A percentile compares a stretch with the other conserved stretches of the same genome.
These are phyloP conservation scores for Rosalia funebris DNA, from an alignment of 2,888 invertebrate genomes.

Conservation along the genomic window DNA sequence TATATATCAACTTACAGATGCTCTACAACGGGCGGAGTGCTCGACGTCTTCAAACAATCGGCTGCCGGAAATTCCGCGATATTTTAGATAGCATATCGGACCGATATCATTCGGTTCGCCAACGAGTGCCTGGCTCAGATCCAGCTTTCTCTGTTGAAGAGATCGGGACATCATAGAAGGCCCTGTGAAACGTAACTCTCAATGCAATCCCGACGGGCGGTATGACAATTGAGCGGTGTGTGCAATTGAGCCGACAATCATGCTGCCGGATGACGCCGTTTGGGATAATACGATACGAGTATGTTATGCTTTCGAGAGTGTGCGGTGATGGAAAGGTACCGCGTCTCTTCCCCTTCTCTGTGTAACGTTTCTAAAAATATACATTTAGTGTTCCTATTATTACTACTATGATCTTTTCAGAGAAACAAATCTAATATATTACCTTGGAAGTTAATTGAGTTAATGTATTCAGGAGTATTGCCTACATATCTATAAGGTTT, in stretches of 20 bases:
- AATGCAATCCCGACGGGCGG: constrained; percentile 37
- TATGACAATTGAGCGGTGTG: constrained; percentile 43
- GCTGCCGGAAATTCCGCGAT: constrained; percentile 10
- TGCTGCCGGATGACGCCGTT: constrained; percentile 15
- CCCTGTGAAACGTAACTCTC: constrained; percentile 29
- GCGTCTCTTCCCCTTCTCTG: neutral
- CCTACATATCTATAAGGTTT: no score
- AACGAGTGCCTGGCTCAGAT: constrained; percentile 24
- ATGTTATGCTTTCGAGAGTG: neutral
- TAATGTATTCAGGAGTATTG: no score
- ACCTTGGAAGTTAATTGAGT: no score
- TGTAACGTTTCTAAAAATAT: no score
- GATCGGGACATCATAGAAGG: constrained; percentile 17
- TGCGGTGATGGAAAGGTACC: no score
- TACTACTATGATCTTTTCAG: no score
- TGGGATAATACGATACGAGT: constrained; percentile 24
- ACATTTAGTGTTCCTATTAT: no score
- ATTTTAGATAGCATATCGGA: constrained; percentile 28
- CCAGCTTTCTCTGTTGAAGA: constrained; percentile 4
- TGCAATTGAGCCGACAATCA: constrained; percentile 44
- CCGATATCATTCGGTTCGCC: constrained; percentile 21
- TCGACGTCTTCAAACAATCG: constrained; percentile 28
- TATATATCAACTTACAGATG: constrained; percentile 21
- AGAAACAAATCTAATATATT: no score
- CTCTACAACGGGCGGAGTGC: constrained; percentile 12